Evolutionary conservation across 2,797 vertebrate species (phyloP).

Genomic region (Macropus fuliginosus): DNA sequence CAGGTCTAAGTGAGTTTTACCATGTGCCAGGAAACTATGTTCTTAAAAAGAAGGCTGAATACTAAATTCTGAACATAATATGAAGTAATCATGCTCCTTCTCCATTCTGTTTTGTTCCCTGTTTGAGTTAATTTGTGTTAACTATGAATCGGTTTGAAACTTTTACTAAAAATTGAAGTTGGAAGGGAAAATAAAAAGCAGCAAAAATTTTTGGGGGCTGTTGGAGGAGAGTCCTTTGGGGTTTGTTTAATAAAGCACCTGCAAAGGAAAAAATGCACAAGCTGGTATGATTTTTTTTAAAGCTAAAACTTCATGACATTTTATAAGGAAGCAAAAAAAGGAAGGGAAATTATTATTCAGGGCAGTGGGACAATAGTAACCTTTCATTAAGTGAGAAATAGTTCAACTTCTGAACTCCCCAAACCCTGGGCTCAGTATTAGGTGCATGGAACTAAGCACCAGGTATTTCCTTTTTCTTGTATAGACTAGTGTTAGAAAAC

Average conservation of each 20-base stretch:
- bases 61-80: conserved; percentile 82
- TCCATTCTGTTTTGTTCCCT: background rate
- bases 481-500: conserved; percentile 23
- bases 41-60: conserved; percentile 83
- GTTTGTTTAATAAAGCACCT: conserved; percentile 38
- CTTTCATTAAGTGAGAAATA: conserved; percentile 82
- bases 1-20: conserved; percentile 78
- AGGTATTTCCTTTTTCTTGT: conserved; percentile 47
- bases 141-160: background rate
- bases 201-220: background rate
- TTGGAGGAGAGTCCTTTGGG: background rate
- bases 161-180: conserved; percentile 21
- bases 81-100: conserved; percentile 77
- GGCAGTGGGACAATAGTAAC: conserved; percentile 79
- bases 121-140: conserved; percentile 19
- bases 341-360: conserved; percentile 81
- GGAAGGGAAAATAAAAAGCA: background rate
- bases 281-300: conserved; percentile 19
- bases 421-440: background rate
- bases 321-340: conserved; percentile 79
- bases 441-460: conserved; percentile 16
- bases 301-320: conserved; percentile 71
- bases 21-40: conserved; percentile 84
- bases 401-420: conserved; percentile 53
- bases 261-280: conserved; percentile 7